Conservation (phyloP, 2,797 vertebrate species). For the Numenius phaeopus region DNA sequence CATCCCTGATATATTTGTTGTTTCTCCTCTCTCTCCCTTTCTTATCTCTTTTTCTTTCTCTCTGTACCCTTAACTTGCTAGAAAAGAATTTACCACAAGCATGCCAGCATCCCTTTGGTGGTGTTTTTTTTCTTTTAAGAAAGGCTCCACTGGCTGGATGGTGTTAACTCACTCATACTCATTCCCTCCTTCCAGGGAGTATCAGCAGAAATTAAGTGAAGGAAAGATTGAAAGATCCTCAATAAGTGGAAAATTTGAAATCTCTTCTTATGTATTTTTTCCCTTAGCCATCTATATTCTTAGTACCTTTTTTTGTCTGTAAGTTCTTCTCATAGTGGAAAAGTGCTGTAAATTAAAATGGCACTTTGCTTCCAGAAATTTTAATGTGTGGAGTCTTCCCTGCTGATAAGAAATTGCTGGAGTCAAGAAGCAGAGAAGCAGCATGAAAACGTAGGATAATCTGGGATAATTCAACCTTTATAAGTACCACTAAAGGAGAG, state of each 20-base stretch:
- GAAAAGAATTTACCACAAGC: background rate
- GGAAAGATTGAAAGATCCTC: background rate
- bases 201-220: background rate
- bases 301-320: background rate
- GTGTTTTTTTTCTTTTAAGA: background rate
- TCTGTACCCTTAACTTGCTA: background rate
- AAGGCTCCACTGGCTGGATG: background rate
- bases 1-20: background rate
- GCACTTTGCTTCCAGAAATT: background rate
- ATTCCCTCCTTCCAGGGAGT: background rate
- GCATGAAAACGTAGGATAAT: background rate
- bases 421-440: background rate
- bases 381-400: background rate
- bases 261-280: background rate
- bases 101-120: background rate
- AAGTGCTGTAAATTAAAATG: background rate
- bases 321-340: background rate
- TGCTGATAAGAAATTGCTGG: background rate
- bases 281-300: background rate
- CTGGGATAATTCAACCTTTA: background rate
- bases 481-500: background rate
- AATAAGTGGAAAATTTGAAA: background rate
- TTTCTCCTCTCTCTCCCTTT: background rate
- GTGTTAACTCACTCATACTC: background rate
- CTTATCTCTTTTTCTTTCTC: background rate